Conservation (phyloP, 1,140 invertebrate species). For the Linepithema humile region DNA sequence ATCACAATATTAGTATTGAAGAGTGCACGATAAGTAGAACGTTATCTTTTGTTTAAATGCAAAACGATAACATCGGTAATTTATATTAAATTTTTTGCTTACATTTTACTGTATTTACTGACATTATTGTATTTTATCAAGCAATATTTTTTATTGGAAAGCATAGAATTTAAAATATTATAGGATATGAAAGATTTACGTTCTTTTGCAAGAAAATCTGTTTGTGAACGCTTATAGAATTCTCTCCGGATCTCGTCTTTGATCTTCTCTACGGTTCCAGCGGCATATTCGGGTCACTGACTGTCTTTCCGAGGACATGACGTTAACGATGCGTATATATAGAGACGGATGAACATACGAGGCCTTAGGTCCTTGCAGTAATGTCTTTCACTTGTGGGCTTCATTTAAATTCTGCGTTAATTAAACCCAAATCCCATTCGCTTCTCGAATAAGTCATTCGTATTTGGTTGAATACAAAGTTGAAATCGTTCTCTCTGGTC, state of each 20-base stretch:
- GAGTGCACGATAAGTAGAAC: background rate
- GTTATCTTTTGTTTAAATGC: background rate
- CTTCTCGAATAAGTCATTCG: background rate
- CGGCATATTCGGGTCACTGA: background rate
- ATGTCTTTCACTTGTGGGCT: background rate
- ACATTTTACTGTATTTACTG: background rate
- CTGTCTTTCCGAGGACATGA: background rate
- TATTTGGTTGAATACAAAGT: background rate
- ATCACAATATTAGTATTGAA: slow-evolving; percentile 17
- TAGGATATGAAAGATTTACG: background rate
- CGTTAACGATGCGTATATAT: background rate
- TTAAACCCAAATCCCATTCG: slow-evolving; percentile 40
- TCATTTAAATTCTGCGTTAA: slow-evolving; percentile 59
- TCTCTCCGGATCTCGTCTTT: slow-evolving; percentile 14
- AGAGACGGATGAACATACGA: background rate
- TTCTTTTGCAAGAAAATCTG: background rate
- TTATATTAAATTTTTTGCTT: background rate
- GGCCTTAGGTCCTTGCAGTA: background rate
- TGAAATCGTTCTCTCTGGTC: slow-evolving; percentile 5
- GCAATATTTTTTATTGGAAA: background rate
- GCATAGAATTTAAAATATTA: background rate
- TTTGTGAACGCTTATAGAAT: background rate
- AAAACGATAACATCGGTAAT: too few species aligned
- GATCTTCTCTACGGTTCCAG: slow-evolving; percentile 1
- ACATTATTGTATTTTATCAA: background rate